Evolutionary conservation across 2,797 vertebrate species (phyloP), one percentile per base, ranked within the genome.

Genomic region (Mus caroli): DNA sequence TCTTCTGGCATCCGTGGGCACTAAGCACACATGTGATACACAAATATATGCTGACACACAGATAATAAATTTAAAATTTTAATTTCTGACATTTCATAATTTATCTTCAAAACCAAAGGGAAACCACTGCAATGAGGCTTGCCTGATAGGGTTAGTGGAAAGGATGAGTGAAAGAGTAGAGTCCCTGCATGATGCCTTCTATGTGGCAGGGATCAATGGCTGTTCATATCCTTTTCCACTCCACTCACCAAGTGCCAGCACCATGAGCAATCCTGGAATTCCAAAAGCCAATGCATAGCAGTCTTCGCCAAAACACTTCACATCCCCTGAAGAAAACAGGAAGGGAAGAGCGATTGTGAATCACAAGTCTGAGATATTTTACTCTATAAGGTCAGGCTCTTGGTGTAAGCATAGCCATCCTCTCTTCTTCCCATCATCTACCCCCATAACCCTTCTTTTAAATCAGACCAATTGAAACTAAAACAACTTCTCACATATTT

Each of bases 251-350:
- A 99, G 98, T 0, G 99, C 99, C 93, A 99, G 92, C 0, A 99
- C 75, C 99, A 99, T 99, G 97, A 99, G 98, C 94, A 97, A 97
- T 54, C 99, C 99, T 64, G 99, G 99, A 92, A 99, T 99, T 0
- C 99, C 99, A 91, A 99, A 99, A 91, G 99, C 99, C 97, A 99
- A 82, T 13, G 99, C 99, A 10, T 99, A 99, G 97, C 99, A 99
- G 96, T 99, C 99, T 1, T 97, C 98, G 13, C 99, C 99, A 89
- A 99, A 99, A 98, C 99, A 99, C 96, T 99, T 97, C 82, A 99
- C 99, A 79, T 99, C 99, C 83, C 99, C 99, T 99, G 98, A 94
- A 98, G 96, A 92, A 95, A 94, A 64, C 22, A 58, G 13, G 75
- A 26, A 54, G 17, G 56, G 69, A 37, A 75, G 34, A 54, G 17